phyloP scores from a whole-genome alignment of 2,113 vertebrate species.

The pig (Sus scrofa) region DNA sequence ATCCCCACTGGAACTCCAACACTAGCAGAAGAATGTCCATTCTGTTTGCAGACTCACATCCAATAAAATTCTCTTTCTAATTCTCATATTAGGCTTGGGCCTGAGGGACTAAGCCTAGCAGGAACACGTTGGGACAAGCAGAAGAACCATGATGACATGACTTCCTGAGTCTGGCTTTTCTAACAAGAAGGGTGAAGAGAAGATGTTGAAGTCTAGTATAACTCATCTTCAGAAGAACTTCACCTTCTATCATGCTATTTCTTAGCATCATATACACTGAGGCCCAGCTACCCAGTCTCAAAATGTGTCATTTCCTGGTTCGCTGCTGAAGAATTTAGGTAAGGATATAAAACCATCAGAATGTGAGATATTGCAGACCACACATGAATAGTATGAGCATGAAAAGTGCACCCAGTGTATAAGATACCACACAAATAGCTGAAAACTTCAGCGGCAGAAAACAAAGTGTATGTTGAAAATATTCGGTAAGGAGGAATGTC shows the following conservation, averaged over 20 bases:
- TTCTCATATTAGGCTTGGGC: too few species aligned
- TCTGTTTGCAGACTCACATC: neutral
- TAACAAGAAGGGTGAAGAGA: neutral
- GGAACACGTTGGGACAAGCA: neutral
- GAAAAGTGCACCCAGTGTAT: neutral
- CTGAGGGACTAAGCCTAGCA: too few species aligned
- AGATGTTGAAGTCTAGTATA: neutral
- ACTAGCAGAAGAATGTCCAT: neutral
- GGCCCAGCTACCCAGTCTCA: neutral
- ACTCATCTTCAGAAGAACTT: neutral
- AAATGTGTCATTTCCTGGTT: neutral
- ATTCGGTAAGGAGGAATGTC: neutral
- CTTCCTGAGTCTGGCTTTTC: neutral
- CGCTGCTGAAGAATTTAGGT: neutral
- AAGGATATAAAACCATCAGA: neutral
- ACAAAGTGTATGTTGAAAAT: neutral
- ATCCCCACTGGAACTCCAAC: conserved; percentile 20
- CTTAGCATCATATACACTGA: fast-evolving
- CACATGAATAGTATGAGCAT: neutral
- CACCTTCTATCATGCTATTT: neutral
- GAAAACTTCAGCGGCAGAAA: neutral
- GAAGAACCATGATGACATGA: neutral
- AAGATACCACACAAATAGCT: neutral
- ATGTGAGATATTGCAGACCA: too few species aligned
- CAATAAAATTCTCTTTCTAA: conserved; percentile 51